phyloP scores from a whole-genome alignment of 1,140 invertebrate species.

The Lerema accius region DNA sequence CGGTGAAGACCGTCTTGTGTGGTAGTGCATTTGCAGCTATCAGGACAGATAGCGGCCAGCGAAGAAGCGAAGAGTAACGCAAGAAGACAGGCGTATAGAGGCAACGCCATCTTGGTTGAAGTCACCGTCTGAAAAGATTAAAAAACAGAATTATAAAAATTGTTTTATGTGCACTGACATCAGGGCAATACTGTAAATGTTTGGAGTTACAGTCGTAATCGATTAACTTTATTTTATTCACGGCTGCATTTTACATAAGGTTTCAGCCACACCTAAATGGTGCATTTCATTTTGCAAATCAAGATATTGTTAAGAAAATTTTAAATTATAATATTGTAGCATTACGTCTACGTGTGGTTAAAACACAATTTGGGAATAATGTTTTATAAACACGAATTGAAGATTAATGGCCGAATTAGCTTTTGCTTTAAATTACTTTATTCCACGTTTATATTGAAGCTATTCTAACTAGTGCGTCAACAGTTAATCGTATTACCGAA shows the following conservation, averaged over 20 bases:
- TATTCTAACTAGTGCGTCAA: not conserved
- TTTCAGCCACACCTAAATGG: slow-evolving; percentile 43
- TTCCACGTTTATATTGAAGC: not conserved
- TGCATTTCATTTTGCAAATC: not conserved
- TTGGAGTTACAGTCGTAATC: slow-evolving; percentile 20
- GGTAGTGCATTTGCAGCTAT: slow-evolving; percentile 68
- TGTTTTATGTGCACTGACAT: not conserved
- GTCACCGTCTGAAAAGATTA: slow-evolving; percentile 67
- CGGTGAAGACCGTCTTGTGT: slow-evolving; percentile 73
- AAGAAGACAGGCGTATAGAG: slow-evolving; percentile 52
- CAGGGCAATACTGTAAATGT: too few species aligned
- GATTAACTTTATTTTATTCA: slow-evolving; percentile 24
- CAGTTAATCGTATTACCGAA: slow-evolving; percentile 3
- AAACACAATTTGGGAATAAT: too few species aligned
- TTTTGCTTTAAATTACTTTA: not conserved
- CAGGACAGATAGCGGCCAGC: slow-evolving; percentile 65
- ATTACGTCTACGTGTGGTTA: too few species aligned
- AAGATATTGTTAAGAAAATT: not conserved
- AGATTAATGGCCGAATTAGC: too few species aligned
- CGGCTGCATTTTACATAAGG: slow-evolving; percentile 37
- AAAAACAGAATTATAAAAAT: slow-evolving; percentile 38
- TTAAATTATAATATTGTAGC: not conserved
- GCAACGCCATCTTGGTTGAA: slow-evolving; percentile 61
- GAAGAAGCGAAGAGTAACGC: slow-evolving; percentile 58
- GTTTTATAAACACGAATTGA: too few species aligned